phyloP scores from a whole-genome alignment of 1,140 invertebrate genomes.

The Eciton burchellii region DNA sequence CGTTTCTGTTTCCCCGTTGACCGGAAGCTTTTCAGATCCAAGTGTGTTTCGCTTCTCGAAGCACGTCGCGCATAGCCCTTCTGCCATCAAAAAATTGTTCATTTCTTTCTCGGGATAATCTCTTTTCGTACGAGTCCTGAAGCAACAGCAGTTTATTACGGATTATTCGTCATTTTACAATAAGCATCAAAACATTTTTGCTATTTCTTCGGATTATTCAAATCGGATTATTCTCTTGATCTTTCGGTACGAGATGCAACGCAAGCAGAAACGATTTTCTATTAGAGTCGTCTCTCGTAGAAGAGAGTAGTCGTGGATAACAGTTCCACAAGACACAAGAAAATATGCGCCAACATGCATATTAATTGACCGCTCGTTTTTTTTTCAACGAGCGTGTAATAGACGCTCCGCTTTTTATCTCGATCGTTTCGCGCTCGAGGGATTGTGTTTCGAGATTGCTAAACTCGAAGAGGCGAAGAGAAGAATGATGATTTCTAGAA shows the following conservation, averaged over 20 bases:
- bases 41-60: constrained; percentile 31
- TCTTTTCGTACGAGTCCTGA: constrained; percentile 6
- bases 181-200: neutral
- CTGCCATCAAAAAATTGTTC: constrained; percentile 52
- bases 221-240: neutral
- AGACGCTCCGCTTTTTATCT: neutral
- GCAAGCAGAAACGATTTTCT: too few relatives aligned
- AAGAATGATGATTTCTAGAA: constrained; percentile 50
- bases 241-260: too few relatives aligned
- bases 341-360: too few relatives aligned
- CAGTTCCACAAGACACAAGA: too few relatives aligned
- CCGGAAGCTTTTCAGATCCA: neutral
- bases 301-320: too few relatives aligned
- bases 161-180: neutral
- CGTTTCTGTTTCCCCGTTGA: neutral
- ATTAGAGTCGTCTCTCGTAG: too few relatives aligned
- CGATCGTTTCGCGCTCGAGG: neutral
- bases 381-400: neutral
- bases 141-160: constrained; percentile 35
- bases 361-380: neutral
- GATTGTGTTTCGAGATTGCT: constrained; percentile 18
- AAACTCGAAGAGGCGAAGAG: neutral
- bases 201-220: neutral
- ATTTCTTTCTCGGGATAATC: constrained; percentile 64
- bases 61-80: constrained; percentile 48